Evolutionary conservation across 1,140 invertebrate species (phyloP).

Genomic region (Wiebesia pumilae): DNA sequence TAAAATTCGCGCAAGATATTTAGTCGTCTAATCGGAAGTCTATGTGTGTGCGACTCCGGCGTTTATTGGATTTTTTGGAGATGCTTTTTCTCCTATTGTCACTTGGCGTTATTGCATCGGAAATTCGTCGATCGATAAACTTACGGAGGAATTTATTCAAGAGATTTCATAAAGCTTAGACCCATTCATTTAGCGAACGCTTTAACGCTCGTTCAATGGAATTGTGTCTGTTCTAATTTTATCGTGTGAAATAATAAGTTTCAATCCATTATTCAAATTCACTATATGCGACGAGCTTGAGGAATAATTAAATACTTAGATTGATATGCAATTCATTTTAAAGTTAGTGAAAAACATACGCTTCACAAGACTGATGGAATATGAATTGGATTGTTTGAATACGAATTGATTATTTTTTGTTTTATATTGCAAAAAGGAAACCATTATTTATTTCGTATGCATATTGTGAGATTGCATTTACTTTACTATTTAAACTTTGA

Average conservation of each 20-base stretch:
- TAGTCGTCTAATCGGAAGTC: constrained; percentile 28
- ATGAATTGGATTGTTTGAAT: too few relatives aligned
- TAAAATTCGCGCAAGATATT: constrained; percentile 26
- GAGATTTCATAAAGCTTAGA: neutral
- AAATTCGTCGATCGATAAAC: neutral
- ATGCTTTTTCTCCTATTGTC: neutral
- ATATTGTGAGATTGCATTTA: too few relatives aligned
- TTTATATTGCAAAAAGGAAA: too few relatives aligned
- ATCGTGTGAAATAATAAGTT: constrained; percentile 14
- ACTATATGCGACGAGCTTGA: neutral
- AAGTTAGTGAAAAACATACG: too few relatives aligned
- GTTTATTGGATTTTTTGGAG: constrained; percentile 22
- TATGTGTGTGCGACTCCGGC: neutral
- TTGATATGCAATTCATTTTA: too few relatives aligned
- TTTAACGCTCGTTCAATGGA: neutral
- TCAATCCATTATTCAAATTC: neutral
- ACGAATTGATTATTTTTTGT: too few relatives aligned
- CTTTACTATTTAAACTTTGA: too few relatives aligned
- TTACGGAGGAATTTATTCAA: neutral
- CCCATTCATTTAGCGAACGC: neutral
- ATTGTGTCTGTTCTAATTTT: neutral
- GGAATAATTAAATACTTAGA: too few relatives aligned
- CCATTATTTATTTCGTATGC: too few relatives aligned
- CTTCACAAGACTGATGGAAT: too few relatives aligned
- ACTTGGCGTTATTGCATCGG: neutral